Conservation (phyloP, 2,113 vertebrate species). For the Syngnathoides biaculeatus region DNA sequence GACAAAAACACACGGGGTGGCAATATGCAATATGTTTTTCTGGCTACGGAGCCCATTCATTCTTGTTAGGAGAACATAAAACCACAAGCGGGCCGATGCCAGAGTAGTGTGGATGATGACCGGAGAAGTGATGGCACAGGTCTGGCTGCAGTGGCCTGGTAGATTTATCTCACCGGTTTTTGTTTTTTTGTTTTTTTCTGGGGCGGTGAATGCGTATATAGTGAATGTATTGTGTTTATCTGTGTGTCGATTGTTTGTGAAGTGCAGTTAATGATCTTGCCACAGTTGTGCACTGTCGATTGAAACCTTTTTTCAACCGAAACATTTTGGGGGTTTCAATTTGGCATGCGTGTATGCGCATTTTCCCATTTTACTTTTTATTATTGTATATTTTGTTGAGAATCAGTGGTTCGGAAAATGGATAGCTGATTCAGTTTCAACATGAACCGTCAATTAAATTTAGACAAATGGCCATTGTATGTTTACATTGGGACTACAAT, state of each 20-base stretch:
- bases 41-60: slow-evolving; percentile 42
- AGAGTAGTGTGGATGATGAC: slow-evolving; percentile 7
- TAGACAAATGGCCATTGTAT: too few relatives aligned
- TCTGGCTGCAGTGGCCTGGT: slow-evolving; percentile 27
- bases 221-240: slow-evolving; percentile 6
- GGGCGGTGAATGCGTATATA: slow-evolving; percentile 9
- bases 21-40: slow-evolving; percentile 14
- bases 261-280: slow-evolving; percentile 16
- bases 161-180: slow-evolving; percentile 44
- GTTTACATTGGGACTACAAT: not conserved
- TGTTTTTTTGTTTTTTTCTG: slow-evolving; percentile 35
- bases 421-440: not conserved
- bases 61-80: slow-evolving; percentile 51
- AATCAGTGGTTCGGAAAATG: too few relatives aligned
- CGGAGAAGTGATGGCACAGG: slow-evolving; percentile 13
- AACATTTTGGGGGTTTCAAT: not conserved
- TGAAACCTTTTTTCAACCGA: not conserved
- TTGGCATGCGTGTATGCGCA: not conserved
- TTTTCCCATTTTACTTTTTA: not conserved
- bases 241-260: slow-evolving; percentile 5
- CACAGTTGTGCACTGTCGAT: not conserved
- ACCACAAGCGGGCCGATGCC: slow-evolving; percentile 30
- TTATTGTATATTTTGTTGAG: not conserved
- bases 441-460: too few relatives aligned
- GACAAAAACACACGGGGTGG: slow-evolving; percentile 5